Evolutionary conservation across 2,797 vertebrate genomes (phyloP), one percentile per base, ranked within the genome.

Genomic region (Cephalopachus bancanus): DNA sequence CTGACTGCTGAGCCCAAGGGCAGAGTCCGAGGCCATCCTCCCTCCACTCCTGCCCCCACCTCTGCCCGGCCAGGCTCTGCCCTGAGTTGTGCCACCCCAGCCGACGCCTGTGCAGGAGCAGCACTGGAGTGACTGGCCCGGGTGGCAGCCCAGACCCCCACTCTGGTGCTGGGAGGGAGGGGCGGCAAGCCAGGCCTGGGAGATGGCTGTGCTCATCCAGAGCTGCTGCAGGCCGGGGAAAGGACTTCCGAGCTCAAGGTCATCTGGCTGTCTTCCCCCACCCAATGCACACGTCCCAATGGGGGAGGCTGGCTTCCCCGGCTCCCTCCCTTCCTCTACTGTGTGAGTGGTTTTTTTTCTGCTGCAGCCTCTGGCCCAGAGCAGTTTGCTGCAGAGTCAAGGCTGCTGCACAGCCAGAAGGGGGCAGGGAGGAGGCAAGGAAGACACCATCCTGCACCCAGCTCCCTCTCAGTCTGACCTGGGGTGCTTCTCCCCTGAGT

Each of bases 381-480:
- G 78, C 85, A 91, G 95, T 30, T 86, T 94, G 79, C 97, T 97
- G 97, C 96, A 92, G 96, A 89, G 62, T 91, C 59, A 19, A 69
- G 91, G 59, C 83, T 91, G 83, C 96, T 76, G 72, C 95, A 78
- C 44, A 30, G 89, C 1, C 7, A 53, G 7, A 94, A 30, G 16
- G n/a, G 67, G 26, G 80, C 24, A 49, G 33, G 26, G 12, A 49
- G 83, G 62, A 49, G 16, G 24, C 16, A 20, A n/a, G 16, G 55
- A 49, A 57, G 62, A 22, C 0, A 3, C 30, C 1, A 51, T 9
- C 51, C 16, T 16, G 67, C 16, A 3, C 55, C 17, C 30, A 12
- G 28, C 28, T 28, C 49, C 78, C 72, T 76, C 26, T 20, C 64
- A 17, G 49, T 37, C 67, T 76, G 75, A 26, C 57, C 76, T 1